A percentile compares a stretch with the other conserved stretches of the same genome.
Evolutionary conservation across 2,113 vertebrate species (phyloP).

Genomic region (Potamarius usumacintae): DNA sequence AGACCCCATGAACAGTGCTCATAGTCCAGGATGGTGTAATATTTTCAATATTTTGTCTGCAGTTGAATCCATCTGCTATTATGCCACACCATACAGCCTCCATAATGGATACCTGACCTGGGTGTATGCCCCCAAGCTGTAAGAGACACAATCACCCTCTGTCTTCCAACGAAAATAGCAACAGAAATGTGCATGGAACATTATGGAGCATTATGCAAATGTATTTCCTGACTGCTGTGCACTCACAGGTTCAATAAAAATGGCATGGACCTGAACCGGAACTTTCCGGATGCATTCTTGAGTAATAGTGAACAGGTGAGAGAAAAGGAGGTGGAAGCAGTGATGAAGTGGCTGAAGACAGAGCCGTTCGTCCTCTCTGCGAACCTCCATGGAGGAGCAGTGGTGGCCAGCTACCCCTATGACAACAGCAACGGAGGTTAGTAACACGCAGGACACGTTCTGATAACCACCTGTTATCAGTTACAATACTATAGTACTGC

Average conservation of each 20-base stretch:
- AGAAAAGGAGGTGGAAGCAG: conserved; percentile 84
- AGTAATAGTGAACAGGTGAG: conserved; percentile 40
- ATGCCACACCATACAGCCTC: not conserved
- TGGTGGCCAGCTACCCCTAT: conserved; percentile 93
- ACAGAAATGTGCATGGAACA: not conserved
- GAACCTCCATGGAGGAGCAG: conserved; percentile 90
- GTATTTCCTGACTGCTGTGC: not conserved
- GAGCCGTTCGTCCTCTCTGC: conserved; percentile 92
- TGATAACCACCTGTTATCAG: not conserved
- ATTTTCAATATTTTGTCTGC: not conserved
- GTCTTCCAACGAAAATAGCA: not conserved
- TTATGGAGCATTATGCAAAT: not conserved
- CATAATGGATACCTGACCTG: not conserved
- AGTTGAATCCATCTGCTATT: not conserved
- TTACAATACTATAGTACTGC: not conserved
- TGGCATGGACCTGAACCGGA: conserved; percentile 86
- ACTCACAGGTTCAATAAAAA: conserved; percentile 81
- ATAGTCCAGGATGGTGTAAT: not conserved
- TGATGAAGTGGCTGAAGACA: conserved; percentile 85
- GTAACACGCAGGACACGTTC: not conserved
- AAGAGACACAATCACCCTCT: not conserved
- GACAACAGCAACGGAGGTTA: conserved; percentile 85
- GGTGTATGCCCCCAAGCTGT: not conserved
- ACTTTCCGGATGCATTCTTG: conserved; percentile 86
- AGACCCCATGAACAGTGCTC: not conserved